These are phyloP conservation scores for Etheostoma spectabile DNA, from an alignment of 2,113 vertebrate species.

Conservation along the genomic window DNA sequence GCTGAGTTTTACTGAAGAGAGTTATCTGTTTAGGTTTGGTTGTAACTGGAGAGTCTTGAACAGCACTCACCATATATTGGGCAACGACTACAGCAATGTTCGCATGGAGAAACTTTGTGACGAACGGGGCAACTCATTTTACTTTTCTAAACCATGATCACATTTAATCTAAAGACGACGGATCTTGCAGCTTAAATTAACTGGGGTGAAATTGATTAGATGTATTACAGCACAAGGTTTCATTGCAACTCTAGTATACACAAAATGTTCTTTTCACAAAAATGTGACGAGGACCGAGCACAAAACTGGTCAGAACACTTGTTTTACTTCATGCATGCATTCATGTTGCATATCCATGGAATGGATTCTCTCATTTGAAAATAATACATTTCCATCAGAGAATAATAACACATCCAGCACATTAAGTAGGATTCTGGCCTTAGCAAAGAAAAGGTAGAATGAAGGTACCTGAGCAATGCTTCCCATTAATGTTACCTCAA, in stretches of 20 bases:
- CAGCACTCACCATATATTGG: constrained; percentile 19
- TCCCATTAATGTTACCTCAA: constrained; percentile 27
- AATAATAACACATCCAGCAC: constrained; percentile 30
- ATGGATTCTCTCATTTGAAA: constrained; percentile 48
- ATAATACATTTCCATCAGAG: constrained; percentile 43
- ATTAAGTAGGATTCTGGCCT: constrained; percentile 44
- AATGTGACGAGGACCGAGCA: constrained; percentile 41
- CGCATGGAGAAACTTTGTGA: constrained; percentile 25
- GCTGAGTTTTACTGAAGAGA: constrained; percentile 49
- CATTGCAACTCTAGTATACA: constrained; percentile 38
- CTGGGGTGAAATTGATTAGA: constrained; percentile 25
- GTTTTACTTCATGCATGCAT: constrained; percentile 60
- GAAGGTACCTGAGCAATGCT: constrained; percentile 48
- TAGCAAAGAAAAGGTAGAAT: constrained; percentile 55
- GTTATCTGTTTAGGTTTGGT: constrained; percentile 36
- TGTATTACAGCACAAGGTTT: constrained; percentile 56
- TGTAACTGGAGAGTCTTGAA: constrained; percentile 30
- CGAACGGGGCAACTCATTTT: constrained; percentile 40
- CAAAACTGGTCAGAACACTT: constrained; percentile 49
- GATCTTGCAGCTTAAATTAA: constrained; percentile 30
- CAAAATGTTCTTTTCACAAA: constrained; percentile 47
- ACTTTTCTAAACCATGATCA: constrained; percentile 50
- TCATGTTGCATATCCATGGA: constrained; percentile 36
- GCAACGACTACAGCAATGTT: constrained; percentile 47
- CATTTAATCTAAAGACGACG: constrained; percentile 19